These are phyloP conservation scores for Brachionus manjavacas DNA, from an alignment of 1,140 invertebrate species.

Conservation along the genomic window DNA sequence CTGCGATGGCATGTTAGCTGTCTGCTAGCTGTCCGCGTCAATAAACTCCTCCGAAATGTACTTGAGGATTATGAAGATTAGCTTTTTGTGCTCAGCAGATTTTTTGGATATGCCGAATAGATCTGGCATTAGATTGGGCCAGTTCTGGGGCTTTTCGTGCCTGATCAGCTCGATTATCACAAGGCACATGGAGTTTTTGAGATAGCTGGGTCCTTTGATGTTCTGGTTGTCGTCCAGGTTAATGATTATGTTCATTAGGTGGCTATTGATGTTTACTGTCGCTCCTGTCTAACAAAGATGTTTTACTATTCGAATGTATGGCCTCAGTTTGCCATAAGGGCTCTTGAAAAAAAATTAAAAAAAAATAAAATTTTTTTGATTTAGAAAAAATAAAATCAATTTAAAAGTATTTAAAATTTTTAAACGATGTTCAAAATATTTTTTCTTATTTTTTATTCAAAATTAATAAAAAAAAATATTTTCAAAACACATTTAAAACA, in stretches of 20 bases:
- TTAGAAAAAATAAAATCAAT: too few species aligned
- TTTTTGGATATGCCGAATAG: constrained; percentile 14
- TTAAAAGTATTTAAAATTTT: too few species aligned
- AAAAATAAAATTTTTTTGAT: too few species aligned
- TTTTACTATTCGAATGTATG: too few species aligned
- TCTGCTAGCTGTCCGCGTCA: not conserved
- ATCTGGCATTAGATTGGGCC: constrained; percentile 28
- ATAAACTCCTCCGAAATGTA: constrained; percentile 41
- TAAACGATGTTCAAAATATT: too few species aligned
- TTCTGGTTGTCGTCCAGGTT: constrained; percentile 13
- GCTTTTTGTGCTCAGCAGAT: constrained; percentile 4
- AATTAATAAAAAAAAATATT: too few species aligned
- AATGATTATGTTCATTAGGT: not conserved
- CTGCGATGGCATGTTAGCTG: not conserved
- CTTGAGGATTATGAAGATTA: constrained; percentile 22
- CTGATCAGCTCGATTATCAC: constrained; percentile 29
- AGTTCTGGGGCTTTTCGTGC: constrained; percentile 32
- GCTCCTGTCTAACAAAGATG: too few species aligned
- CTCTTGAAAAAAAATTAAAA: too few species aligned
- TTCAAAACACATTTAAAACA: too few species aligned
- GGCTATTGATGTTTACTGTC: too few species aligned
- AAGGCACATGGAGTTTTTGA: constrained; percentile 23
- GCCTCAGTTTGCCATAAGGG: too few species aligned
- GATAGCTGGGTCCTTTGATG: constrained; percentile 25
- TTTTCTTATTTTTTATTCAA: too few species aligned